Evolutionary conservation across 2,888 invertebrate species (phyloP), one percentile per base, ranked within the genome.

Genomic region (Ceramica pisi): DNA sequence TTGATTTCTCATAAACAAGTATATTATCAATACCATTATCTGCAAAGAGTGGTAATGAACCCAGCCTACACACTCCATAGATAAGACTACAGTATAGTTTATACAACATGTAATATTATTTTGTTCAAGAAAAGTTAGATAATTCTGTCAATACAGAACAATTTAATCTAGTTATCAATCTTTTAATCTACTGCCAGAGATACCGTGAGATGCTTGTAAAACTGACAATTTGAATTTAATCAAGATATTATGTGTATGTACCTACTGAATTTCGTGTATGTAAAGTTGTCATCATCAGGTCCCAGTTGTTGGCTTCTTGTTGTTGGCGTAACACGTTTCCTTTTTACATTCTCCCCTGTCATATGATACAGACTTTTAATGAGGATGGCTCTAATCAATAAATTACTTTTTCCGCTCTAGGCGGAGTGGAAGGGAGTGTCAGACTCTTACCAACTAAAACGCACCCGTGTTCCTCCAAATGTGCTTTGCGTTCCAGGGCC

Each of bases 1-100:
- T 80, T 82, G 80, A 82, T 80, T 83, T 75, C 62, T 68, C 60
- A 56, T 66, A 61, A 67, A 70, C 70, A 38, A 35, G 7, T 51
- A 41, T 51, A 41, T 51, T 74, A 71, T 77, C 78, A 67, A 71
- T 69, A 67, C 64, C 23, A 48, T 68, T 81, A 81, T 83, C 72
- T 63, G 50, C 71, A 60, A 55, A 67, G 68, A 74, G 75, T 76
- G 62, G 67, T 79, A 77, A 83, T 83, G 83, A 83, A 83, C 83
- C 26, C 59, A 51, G 44, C 9, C 23, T 57, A 57, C 44, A 48
- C 57, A 79, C 72, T 77, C 51, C 31, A 77, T 9, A 68, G 75
- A 78, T 79, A 75, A 70, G 35, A 57, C 31, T 14, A 64, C 64
- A 79, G 63, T 67, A 57, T 44, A 65, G 57, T 61, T 65, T 35